Evolutionary conservation across 2,888 invertebrate genomes (phyloP), one percentile per base, ranked within the genome.

Genomic region (Nomada fabriciana): DNA sequence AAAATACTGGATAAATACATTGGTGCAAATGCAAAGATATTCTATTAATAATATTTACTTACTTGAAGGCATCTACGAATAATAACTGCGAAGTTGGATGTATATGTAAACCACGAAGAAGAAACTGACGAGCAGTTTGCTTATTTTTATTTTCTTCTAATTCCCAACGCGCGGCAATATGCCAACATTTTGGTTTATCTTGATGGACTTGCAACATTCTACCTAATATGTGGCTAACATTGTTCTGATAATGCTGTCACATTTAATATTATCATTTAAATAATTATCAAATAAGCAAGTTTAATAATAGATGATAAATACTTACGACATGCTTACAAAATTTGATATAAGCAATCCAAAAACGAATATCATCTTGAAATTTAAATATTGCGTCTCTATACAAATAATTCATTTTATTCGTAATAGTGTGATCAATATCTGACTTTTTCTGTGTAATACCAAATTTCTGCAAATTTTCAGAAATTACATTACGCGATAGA

Each of bases 311-410:
- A n/a, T 29, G 20, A 76, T 52, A 13, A 50, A 71, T 74, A 93
- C 94, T 93, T 93, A 95, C 95, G 91, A 96, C 96, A 91, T 96
- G 95, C 89, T 96, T 96, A 89, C 97, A 97, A 92, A 98, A 98
- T 89, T 97, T 96, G 71, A 98, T 96, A 90, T 97, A 97, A 60
- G 96, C 96, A 89, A 97, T 95, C 96, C 97, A 97, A 75, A 98
- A 94, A 85, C 96, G 95, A 55, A 96, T 94, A 91, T 98, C 97
- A 90, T 96, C 95, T 89, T 96, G 96, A 91, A 96, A 98, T 84
- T 96, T 95, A 50, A 94, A 94, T 73, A 97, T 94, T 25, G 96
- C 96, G 87, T 96, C 96, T 91, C 96, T 96, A 91, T 97, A 98
- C 29, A 98, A 93, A 89, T 95, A 95, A 89, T 97, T 96, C 13